Conservation (phyloP, 2,797 vertebrate species). For the Eulemur coronatus region DNA sequence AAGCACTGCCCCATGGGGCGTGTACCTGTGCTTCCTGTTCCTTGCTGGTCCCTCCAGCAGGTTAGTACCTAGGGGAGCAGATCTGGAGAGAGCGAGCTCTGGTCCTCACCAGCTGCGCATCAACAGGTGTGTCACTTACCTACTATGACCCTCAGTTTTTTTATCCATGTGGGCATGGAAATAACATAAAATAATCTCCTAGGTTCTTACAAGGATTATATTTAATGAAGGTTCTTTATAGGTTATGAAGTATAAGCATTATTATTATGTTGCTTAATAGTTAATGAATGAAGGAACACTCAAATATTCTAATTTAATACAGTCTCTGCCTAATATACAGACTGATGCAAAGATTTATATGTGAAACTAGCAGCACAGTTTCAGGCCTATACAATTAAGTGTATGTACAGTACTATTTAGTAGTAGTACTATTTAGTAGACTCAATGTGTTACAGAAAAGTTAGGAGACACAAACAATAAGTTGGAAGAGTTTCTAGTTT, state of each 20-base stretch:
- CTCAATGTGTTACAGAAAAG: not conserved
- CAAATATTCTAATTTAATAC: not conserved
- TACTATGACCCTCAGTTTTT: not conserved
- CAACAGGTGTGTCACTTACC: not conserved
- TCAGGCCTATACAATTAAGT: not conserved
- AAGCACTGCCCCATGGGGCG: too few relatives aligned
- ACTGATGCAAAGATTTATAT: not conserved
- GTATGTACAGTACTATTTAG: not conserved
- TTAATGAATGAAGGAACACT: slow-evolving; percentile 22
- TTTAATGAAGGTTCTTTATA: not conserved
- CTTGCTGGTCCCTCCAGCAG: not conserved
- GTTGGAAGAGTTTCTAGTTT: not conserved
- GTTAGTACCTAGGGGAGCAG: not conserved
- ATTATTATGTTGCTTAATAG: not conserved
- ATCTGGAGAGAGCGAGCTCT: not conserved
- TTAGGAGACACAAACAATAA: not conserved
- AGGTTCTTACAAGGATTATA: not conserved
- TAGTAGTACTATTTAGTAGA: not conserved
- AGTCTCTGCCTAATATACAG: not conserved
- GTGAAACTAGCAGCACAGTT: not conserved
- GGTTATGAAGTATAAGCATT: not conserved
- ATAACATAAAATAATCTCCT: not conserved
- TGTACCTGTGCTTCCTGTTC: not conserved
- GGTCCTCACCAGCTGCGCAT: not conserved
- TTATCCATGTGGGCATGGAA: not conserved